These are phyloP conservation scores for Epirrita christyi DNA, from an alignment of 2,888 invertebrate genomes.

Conservation along the genomic window DNA sequence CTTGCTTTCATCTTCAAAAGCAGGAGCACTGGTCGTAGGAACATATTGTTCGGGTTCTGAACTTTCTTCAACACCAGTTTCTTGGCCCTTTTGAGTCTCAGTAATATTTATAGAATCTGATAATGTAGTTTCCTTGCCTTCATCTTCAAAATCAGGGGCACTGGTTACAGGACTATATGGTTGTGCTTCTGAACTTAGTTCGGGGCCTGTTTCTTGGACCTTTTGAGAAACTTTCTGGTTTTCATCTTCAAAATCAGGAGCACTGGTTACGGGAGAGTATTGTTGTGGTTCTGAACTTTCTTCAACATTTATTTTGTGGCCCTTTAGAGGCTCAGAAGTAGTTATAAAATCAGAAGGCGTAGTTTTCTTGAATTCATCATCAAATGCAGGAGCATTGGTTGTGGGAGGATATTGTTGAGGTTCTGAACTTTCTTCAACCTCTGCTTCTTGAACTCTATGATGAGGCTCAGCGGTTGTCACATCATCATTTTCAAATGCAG, in stretches of 20 bases:
- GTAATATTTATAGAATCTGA: constrained; percentile 28
- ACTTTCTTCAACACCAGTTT: not conserved
- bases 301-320: not conserved
- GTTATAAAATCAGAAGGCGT: constrained; percentile 10
- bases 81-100: constrained; percentile 9
- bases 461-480: constrained; percentile 6
- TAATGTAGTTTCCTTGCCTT: constrained; percentile 41
- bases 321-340: constrained; percentile 4
- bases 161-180: constrained; percentile 10
- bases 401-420: constrained; percentile 7
- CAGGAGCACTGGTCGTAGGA: constrained; percentile 10
- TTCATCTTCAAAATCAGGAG: constrained; percentile 29
- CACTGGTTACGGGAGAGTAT: constrained; percentile 15
- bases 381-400: constrained; percentile 13
- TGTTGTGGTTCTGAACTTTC: constrained; percentile 19
- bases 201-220: not conserved
- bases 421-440: constrained; percentile 5
- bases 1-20: constrained; percentile 35
- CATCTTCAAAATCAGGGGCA: constrained; percentile 19
- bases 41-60: constrained; percentile 2
- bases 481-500: constrained; percentile 9
- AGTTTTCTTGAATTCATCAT: constrained; percentile 18
- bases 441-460: constrained; percentile 3
- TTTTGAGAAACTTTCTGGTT: not conserved
- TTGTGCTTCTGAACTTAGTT: constrained; percentile 18